These are phyloP conservation scores for Epiblema foenella DNA, from an alignment of 2,888 invertebrate genomes.

Conservation along the genomic window DNA sequence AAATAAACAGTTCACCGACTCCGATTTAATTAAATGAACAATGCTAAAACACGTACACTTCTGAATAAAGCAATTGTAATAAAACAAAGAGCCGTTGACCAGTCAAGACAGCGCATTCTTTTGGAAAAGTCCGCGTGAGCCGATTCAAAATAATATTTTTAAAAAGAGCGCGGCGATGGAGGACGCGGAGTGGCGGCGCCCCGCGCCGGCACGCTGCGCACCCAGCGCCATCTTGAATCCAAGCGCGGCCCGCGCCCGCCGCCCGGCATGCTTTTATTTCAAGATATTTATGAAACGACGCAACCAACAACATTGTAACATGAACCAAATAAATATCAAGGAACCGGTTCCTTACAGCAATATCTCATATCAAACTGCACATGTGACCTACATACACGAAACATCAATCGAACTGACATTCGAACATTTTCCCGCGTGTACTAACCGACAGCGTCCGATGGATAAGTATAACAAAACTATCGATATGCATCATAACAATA, in stretches of 20 bases:
- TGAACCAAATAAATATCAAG: slow-evolving; percentile 22
- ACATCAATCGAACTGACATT: slow-evolving; percentile 38
- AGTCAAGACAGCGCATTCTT: slow-evolving; percentile 28
- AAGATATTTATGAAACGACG: slow-evolving; percentile 48
- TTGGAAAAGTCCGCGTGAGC: slow-evolving; percentile 43
- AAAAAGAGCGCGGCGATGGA: slow-evolving; percentile 67
- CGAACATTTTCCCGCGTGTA: slow-evolving; percentile 75
- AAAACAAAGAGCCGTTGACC: slow-evolving; percentile 26
- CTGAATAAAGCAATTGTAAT: not conserved
- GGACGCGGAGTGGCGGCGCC: slow-evolving; percentile 54
- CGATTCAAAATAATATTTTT: slow-evolving; percentile 55
- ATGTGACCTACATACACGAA: slow-evolving; percentile 12
- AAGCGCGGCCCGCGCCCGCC: slow-evolving; percentile 65
- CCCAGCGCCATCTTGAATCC: slow-evolving; percentile 78
- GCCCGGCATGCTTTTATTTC: slow-evolving; percentile 72
- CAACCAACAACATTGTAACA: slow-evolving; percentile 29
- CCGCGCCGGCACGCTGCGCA: slow-evolving; percentile 82
- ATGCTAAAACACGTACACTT: slow-evolving; percentile 15
- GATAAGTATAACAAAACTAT: slow-evolving; percentile 60
- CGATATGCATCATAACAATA: slow-evolving; percentile 52
- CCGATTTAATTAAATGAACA: not conserved
- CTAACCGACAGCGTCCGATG: slow-evolving; percentile 63
- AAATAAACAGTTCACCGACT: slow-evolving; percentile 9
- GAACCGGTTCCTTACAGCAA: not conserved
- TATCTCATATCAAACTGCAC: not conserved